phyloP scores from a whole-genome alignment of 2,888 invertebrate genomes.

The Limenitis camilla region DNA sequence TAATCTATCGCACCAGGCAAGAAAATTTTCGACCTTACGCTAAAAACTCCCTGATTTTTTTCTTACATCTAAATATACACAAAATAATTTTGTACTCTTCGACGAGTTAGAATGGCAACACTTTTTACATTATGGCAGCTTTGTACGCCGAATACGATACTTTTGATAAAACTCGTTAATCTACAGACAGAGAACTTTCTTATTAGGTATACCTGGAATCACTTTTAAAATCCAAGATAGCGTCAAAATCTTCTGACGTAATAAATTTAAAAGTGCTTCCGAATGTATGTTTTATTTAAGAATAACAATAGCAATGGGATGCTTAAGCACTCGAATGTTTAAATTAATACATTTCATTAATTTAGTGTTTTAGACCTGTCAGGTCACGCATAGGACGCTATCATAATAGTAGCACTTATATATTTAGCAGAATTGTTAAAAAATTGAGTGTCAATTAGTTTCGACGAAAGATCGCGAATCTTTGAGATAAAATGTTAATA shows the following conservation, averaged over 20 bases:
- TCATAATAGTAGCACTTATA: slow-evolving; percentile 5
- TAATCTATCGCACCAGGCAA: slow-evolving; percentile 62
- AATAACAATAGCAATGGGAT: slow-evolving; percentile 12
- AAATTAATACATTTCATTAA: slow-evolving; percentile 11
- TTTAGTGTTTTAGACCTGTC: slow-evolving; percentile 31
- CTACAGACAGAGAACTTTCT: slow-evolving; percentile 18
- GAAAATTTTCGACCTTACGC: slow-evolving; percentile 61
- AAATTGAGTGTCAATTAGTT: neutral
- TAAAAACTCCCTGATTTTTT: slow-evolving; percentile 72
- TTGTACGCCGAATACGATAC: slow-evolving; percentile 42
- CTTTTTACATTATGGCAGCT: slow-evolving; percentile 61
- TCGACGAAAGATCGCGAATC: no score
- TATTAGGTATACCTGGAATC: slow-evolving; percentile 1
- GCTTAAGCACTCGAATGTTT: slow-evolving; percentile 13
- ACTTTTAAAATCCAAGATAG: neutral
- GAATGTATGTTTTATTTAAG: slow-evolving; percentile 10
- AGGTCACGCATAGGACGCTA: slow-evolving; percentile 30
- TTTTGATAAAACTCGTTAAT: slow-evolving; percentile 29
- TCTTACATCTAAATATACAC: slow-evolving; percentile 71
- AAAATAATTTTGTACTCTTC: slow-evolving; percentile 75
- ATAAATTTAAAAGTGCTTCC: neutral
- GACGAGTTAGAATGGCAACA: slow-evolving; percentile 71
- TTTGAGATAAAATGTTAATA: no score
- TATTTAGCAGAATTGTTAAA: slow-evolving; percentile 3
- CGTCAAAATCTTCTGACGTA: neutral